Conservation (phyloP, 2,888 invertebrate species). For the Saturnia japonica region DNA sequence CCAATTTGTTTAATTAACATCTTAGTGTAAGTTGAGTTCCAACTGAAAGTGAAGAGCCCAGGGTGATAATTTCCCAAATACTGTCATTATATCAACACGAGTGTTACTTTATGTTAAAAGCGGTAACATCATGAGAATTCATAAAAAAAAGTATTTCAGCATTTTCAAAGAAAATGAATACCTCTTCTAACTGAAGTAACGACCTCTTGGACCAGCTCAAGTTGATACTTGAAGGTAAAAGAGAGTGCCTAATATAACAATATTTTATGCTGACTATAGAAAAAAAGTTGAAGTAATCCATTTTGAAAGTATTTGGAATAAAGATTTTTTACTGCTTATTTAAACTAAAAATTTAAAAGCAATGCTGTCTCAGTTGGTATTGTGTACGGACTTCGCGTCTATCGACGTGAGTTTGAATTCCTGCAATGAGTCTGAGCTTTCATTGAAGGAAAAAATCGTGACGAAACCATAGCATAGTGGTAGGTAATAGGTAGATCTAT, state of each 20-base stretch:
- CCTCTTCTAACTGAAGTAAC: background rate
- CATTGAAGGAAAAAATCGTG: no score
- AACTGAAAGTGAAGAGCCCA: background rate
- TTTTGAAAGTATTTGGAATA: background rate
- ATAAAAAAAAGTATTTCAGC: background rate
- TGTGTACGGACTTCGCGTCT: no score
- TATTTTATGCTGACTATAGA: background rate
- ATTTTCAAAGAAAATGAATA: slow-evolving; percentile 10
- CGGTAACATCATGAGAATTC: background rate
- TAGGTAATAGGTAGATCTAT: no score
- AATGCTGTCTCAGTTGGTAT: no score
- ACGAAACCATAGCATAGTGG: no score
- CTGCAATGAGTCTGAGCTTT: no score
- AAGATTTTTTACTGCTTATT: background rate
- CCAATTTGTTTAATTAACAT: background rate
- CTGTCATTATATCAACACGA: background rate
- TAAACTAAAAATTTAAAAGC: background rate
- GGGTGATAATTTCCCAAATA: background rate
- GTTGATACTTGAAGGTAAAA: slow-evolving; percentile 1
- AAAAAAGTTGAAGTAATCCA: background rate
- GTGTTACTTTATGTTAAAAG: background rate
- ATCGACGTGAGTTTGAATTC: no score
- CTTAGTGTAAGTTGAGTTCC: background rate
- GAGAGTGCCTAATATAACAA: background rate
- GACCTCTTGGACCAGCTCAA: background rate